Evolutionary conservation across 64 coral and sea anemone genomes (phyloP).

Genomic region (Trachythela sp.): DNA sequence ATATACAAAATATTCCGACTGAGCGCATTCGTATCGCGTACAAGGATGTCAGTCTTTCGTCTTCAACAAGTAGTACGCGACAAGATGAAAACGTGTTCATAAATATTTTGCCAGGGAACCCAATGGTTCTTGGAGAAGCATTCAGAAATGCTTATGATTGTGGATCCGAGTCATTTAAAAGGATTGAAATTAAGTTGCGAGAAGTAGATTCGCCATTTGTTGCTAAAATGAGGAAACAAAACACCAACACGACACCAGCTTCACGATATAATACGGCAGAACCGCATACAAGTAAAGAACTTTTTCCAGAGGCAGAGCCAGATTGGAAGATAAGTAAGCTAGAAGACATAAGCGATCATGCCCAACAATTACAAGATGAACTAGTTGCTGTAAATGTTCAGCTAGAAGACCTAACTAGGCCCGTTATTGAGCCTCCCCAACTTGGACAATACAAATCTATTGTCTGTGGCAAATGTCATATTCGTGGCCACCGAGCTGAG

Average conservation of each 20-base stretch:
- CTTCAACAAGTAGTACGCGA: background rate
- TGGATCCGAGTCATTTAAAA: background rate
- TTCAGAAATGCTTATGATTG: background rate
- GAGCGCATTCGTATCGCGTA: background rate
- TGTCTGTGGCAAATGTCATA: background rate
- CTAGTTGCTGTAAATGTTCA: background rate
- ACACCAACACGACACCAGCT: background rate
- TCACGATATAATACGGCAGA: too few species aligned
- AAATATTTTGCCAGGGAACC: background rate
- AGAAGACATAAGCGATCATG: background rate
- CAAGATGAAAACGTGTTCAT: background rate
- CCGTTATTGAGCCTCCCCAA: background rate
- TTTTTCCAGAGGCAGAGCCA: background rate
- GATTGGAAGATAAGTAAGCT: background rate
- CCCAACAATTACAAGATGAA: background rate
- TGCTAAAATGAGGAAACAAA: background rate
- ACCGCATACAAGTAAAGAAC: background rate
- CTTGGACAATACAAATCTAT: background rate
- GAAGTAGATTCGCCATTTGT: background rate
- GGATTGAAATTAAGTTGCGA: background rate
- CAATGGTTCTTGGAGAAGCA: background rate
- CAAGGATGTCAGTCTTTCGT: background rate
- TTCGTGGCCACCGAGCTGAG: background rate
- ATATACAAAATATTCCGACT: background rate
- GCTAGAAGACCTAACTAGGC: background rate